Percentiles rank a stretch among this genome's conserved stretches.
These are phyloP conservation scores for Torymus auratus DNA, from an alignment of 2,888 invertebrate species.

Conservation along the genomic window DNA sequence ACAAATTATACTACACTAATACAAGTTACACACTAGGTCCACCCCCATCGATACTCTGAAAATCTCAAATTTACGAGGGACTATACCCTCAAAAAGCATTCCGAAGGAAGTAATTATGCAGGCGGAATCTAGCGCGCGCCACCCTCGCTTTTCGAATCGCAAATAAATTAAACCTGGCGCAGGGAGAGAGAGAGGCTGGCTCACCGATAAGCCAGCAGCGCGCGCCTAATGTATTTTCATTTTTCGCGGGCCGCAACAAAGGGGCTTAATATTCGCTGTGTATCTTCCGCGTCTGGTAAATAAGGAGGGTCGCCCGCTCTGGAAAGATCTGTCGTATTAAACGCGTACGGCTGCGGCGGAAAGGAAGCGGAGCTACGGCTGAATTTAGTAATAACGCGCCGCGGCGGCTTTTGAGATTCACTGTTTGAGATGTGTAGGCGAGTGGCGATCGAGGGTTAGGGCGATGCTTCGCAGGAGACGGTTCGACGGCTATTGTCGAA, in stretches of 20 bases:
- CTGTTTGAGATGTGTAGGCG: background rate
- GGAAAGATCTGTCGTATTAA: background rate
- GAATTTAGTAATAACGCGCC: background rate
- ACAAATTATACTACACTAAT: background rate
- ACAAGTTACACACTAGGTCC: background rate
- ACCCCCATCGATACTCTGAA: no score
- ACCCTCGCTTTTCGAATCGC: background rate
- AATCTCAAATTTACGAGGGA: no score
- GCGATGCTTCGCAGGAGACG: no score
- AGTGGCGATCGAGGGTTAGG: no score
- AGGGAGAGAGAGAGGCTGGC: background rate
- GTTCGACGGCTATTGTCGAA: no score
- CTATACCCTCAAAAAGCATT: background rate
- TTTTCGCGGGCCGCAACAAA: conserved; percentile 48
- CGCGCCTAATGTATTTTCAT: conserved; percentile 45
- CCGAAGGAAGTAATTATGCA: conserved; percentile 27
- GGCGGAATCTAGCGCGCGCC: background rate
- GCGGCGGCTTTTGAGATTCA: conserved; percentile 3
- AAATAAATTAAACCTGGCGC: conserved; percentile 39
- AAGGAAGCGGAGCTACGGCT: background rate
- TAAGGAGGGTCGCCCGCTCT: conserved; percentile 35
- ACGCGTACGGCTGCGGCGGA: no score
- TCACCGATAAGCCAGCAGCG: conserved; percentile 33
- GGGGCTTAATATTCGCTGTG: conserved; percentile 50
- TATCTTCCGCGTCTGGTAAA: conserved; percentile 34